These are phyloP conservation scores for Myrmecophaga tridactyla DNA, from an alignment of 2,113 vertebrate genomes.

Conservation along the genomic window DNA sequence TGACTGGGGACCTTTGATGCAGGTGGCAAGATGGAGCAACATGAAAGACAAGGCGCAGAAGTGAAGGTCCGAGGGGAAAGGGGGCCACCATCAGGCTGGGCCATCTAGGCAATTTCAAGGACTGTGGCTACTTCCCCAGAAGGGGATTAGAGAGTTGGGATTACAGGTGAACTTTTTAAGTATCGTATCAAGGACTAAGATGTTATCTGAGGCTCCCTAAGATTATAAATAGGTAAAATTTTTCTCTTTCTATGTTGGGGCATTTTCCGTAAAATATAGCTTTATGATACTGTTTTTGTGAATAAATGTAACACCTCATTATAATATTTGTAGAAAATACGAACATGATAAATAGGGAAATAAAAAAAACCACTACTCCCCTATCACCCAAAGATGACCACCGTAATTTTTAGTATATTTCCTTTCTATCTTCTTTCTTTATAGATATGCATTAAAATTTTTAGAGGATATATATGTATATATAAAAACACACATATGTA, in stretches of 20 bases:
- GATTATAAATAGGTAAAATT: background rate
- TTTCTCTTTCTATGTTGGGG: background rate
- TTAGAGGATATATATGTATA: background rate
- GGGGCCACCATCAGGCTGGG: background rate
- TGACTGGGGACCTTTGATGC: too few species aligned
- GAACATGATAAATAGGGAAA: background rate
- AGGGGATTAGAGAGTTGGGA: too few species aligned
- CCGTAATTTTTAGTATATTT: background rate
- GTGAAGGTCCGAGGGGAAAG: background rate
- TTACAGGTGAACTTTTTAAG: background rate
- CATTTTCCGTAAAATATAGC: background rate
- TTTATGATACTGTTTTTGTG: background rate
- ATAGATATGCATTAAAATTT: background rate
- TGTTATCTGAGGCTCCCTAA: background rate
- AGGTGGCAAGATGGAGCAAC: background rate
- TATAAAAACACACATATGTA: rapidly evolving
- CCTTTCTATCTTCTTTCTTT: background rate
- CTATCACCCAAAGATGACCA: background rate
- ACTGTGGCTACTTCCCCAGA: background rate
- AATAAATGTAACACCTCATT: background rate
- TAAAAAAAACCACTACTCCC: background rate
- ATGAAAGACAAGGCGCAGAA: too few species aligned
- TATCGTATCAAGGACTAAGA: background rate
- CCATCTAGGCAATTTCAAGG: background rate
- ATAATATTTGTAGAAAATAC: background rate